Conservation (phyloP, 2,888 invertebrate species). For the Chrysolina oricalcia region DNA sequence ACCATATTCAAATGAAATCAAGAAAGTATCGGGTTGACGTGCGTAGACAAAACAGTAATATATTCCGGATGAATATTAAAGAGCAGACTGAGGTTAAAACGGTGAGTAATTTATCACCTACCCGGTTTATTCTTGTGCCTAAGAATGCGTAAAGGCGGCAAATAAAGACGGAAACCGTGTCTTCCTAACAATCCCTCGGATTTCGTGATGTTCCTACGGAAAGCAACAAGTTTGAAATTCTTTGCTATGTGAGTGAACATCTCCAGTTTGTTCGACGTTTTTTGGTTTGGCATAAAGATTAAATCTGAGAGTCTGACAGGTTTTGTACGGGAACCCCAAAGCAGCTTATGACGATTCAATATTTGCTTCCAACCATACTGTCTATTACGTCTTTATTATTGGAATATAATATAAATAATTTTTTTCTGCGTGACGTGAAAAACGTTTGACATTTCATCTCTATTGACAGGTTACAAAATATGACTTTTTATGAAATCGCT, state of each 20-base stretch:
- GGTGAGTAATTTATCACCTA: conserved; percentile 51
- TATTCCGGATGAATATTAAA: conserved; percentile 49
- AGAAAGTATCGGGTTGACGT: conserved; percentile 37
- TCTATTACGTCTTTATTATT: no score
- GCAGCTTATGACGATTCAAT: no score
- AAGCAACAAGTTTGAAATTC: conserved; percentile 44
- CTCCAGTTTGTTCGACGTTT: no score
- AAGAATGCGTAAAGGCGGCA: conserved; percentile 50
- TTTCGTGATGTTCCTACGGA: conserved; percentile 31
- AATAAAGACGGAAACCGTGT: conserved; percentile 48
- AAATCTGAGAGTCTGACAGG: no score
- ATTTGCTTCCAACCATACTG: no score
- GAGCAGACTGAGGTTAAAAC: conserved; percentile 41
- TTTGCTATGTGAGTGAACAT: background rate
- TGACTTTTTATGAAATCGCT: no score
- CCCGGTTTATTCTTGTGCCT: conserved; percentile 49
- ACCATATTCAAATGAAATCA: conserved; percentile 31
- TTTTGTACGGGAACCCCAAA: no score
- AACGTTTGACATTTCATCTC: no score
- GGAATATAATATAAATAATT: no score
- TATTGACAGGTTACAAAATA: no score
- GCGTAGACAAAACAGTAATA: conserved; percentile 53
- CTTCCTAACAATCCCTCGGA: conserved; percentile 39
- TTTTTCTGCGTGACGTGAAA: no score
- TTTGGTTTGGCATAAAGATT: no score